phyloP scores from a whole-genome alignment of 2,888 invertebrate genomes.

The Mactromeris polynyma region DNA sequence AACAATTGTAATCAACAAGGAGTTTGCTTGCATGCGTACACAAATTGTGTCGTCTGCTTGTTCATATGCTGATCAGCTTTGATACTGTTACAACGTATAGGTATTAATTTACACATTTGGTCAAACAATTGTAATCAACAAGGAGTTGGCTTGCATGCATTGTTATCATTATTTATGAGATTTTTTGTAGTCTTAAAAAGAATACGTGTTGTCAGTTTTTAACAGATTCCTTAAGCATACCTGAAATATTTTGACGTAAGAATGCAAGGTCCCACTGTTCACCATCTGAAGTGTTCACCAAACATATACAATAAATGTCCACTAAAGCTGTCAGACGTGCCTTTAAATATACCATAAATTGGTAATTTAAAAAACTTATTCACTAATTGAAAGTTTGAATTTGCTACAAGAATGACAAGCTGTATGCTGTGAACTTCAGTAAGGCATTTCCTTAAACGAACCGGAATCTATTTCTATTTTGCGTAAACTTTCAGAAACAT shows the following conservation, averaged over 20 bases:
- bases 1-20: no score
- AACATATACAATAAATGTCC: background rate
- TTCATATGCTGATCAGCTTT: background rate
- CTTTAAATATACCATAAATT: background rate
- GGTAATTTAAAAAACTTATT: background rate
- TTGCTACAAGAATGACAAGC: background rate
- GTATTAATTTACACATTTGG: no score
- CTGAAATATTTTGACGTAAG: background rate
- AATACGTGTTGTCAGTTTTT: background rate
- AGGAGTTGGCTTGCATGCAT: background rate
- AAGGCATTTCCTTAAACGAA: background rate
- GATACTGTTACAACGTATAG: background rate
- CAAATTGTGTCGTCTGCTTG: background rate
- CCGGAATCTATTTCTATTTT: background rate
- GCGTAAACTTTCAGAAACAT: no score
- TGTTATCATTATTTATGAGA: background rate
- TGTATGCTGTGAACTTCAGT: background rate
- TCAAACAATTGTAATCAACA: no score
- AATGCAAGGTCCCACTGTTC: background rate
- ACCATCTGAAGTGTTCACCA: background rate
- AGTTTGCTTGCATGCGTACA: background rate
- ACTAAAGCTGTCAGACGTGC: background rate
- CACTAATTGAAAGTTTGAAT: background rate
- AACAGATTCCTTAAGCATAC: background rate
- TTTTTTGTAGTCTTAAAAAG: background rate